Evolutionary conservation across 2,888 invertebrate species (phyloP).

Genomic region (Dysmachus trigonus): DNA sequence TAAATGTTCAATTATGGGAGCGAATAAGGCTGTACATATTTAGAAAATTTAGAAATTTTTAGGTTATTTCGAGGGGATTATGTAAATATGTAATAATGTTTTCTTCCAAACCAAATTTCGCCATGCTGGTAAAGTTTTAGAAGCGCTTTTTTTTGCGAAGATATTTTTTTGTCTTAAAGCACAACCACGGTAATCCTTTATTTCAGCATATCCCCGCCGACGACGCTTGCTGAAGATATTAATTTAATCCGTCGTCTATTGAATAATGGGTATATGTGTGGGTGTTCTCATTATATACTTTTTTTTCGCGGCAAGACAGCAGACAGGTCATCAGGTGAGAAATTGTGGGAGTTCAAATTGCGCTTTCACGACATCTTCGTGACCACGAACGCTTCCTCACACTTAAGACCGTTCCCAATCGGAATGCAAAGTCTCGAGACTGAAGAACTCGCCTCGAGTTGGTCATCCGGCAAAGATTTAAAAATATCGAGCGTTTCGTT

Average conservation of each 20-base stretch:
- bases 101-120: neutral
- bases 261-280: neutral
- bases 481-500: neutral
- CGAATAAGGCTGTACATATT: too few relatives aligned
- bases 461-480: neutral
- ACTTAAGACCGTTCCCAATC: slow-evolving; percentile 3
- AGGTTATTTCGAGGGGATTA: too few relatives aligned
- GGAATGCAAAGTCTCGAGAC: slow-evolving; percentile 1
- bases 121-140: neutral
- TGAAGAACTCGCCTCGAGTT: neutral
- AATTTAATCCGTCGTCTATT: slow-evolving; percentile 8
- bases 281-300: neutral
- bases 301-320: neutral
- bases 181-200: neutral
- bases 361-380: slow-evolving; percentile 13
- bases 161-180: neutral
- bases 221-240: neutral
- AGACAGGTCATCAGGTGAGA: neutral
- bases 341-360: slow-evolving; percentile 12
- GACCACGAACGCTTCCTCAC: neutral
- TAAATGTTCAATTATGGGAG: too few relatives aligned
- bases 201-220: neutral
- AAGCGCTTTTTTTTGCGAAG: neutral
- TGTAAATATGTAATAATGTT: too few relatives aligned
- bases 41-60: too few relatives aligned